phyloP scores from a whole-genome alignment of 2,888 invertebrate genomes.

The Stenurella melanura region DNA sequence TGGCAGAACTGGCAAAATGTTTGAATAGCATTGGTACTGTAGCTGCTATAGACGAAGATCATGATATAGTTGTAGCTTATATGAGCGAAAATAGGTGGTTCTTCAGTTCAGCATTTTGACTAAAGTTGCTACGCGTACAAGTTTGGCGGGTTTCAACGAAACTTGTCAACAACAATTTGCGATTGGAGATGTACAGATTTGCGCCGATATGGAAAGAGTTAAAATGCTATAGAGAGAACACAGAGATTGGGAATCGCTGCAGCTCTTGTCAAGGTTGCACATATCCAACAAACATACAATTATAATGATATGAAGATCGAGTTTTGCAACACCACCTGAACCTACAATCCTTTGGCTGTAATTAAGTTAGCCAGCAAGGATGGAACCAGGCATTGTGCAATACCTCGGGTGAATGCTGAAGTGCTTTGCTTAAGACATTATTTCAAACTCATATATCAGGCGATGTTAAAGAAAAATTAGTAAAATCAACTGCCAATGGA shows the following conservation, averaged over 20 bases:
- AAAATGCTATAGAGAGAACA: conserved; percentile 94
- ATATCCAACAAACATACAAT: conserved; percentile 97
- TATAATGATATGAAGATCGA: conserved; percentile 98
- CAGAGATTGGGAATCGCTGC: conserved; percentile 99
- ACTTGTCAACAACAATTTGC: conserved; percentile 82
- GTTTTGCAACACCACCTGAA: conserved; percentile 98
- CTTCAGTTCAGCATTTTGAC: conserved; percentile 97
- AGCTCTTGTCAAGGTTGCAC: conserved; percentile 95
- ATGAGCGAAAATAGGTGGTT: conserved; percentile 98
- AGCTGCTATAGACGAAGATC: conserved; percentile 98
- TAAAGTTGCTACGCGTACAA: conserved; percentile 81
- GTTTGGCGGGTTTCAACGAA: conserved; percentile 72
- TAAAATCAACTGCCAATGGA: conserved; percentile 97
- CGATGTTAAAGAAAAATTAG: conserved; percentile 96
- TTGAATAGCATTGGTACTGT: conserved; percentile 92
- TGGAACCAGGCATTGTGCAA: conserved; percentile 86
- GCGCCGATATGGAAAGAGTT: conserved; percentile 94
- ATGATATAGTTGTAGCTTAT: conserved; percentile 98
- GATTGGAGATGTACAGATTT: conserved; percentile 97
- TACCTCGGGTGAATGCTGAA: conserved; percentile 87
- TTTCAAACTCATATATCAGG: conserved; percentile 97
- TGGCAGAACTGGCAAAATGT: conserved; percentile 99
- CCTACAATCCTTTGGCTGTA: conserved; percentile 96
- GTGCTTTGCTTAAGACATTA: conserved; percentile 93
- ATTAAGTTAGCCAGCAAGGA: conserved; percentile 94